A percentile compares a stretch with the other conserved stretches of the same genome.
Evolutionary conservation across 30 jellyfish, hydroid and myxozoan species (phyloP).

Genomic region (Morbakka virulenta): DNA sequence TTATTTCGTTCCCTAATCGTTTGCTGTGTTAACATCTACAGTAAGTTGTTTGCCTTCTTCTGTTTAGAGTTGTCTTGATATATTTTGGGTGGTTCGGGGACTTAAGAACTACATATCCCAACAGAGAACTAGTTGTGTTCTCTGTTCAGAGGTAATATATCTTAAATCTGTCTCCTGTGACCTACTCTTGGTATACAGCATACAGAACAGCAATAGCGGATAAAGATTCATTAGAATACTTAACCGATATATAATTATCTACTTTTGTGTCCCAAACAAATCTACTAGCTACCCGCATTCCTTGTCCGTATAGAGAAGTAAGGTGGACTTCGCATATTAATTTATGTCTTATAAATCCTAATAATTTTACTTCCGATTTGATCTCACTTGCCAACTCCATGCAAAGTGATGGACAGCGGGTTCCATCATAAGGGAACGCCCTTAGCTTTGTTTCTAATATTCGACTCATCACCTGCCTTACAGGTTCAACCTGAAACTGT

Average conservation of each 20-base stretch:
- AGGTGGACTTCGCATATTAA: constrained; percentile 26
- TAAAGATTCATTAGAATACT: constrained; percentile 37
- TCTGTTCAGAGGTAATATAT: no score
- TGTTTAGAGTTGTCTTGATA: no score
- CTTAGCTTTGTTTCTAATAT: constrained; percentile 11
- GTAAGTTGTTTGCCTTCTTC: no score
- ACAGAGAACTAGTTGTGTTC: no score
- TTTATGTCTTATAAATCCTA: constrained; percentile 40
- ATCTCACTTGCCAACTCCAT: constrained; percentile 45
- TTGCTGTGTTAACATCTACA: no score
- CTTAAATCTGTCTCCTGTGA: no score
- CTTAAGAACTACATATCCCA: no score
- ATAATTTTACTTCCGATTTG: constrained; percentile 16
- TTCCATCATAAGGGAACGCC: constrained; percentile 35
- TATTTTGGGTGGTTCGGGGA: no score
- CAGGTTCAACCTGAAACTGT: constrained; percentile 15
- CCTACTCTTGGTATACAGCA: constrained; percentile 58
- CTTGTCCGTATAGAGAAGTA: constrained; percentile 46
- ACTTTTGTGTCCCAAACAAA: constrained; percentile 54
- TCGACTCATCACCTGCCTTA: constrained; percentile 13
- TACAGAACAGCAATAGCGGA: constrained; percentile 48
- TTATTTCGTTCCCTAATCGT: no score
- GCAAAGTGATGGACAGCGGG: constrained; percentile 24
- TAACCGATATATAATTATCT: constrained; percentile 45
- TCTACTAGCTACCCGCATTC: constrained; percentile 50